Evolutionary conservation across 2,888 invertebrate species (phyloP).

Genomic region (Coleophora flavipennella): DNA sequence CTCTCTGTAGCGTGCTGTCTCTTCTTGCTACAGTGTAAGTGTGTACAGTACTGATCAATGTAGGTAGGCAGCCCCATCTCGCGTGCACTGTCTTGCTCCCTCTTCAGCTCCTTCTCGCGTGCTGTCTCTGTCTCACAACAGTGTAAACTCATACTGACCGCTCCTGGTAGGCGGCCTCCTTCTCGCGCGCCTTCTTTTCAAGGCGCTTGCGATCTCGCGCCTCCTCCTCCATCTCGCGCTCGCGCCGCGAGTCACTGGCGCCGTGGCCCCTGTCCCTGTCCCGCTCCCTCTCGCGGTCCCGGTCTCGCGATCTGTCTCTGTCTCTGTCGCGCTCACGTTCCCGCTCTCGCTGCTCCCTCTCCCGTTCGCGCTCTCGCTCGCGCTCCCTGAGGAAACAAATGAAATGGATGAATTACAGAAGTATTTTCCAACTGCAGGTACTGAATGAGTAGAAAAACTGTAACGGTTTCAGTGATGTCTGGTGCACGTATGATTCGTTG

Average conservation of each 20-base stretch:
- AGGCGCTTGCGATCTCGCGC: conserved; percentile 89
- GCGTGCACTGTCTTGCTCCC: no score
- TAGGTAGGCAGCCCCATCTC: no score
- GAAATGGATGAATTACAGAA: no score
- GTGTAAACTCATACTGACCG: conserved; percentile 45
- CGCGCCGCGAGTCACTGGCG: conserved; percentile 78
- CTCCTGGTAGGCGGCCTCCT: conserved; percentile 97
- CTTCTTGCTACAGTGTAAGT: no score
- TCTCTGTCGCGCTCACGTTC: conserved; percentile 44
- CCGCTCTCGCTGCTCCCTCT: conserved; percentile 25
- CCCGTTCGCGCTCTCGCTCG: conserved; percentile 53
- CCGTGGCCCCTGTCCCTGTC: conserved; percentile 59
- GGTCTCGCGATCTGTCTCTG: conserved; percentile 29
- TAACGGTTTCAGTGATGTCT: no score
- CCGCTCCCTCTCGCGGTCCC: conserved; percentile 51
- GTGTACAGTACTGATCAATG: no score
- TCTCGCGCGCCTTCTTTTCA: conserved; percentile 93
- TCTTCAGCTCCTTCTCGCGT: no score
- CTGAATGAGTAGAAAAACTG: no score
- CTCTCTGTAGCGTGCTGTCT: no score
- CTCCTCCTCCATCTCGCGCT: conserved; percentile 93
- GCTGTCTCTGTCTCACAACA: no score
- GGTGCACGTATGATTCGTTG: no score
- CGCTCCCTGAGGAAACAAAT: conserved; percentile 38
- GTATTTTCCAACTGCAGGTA: no score